phyloP scores from a whole-genome alignment of 1,140 invertebrate species.

The Subanguina moxae region DNA sequence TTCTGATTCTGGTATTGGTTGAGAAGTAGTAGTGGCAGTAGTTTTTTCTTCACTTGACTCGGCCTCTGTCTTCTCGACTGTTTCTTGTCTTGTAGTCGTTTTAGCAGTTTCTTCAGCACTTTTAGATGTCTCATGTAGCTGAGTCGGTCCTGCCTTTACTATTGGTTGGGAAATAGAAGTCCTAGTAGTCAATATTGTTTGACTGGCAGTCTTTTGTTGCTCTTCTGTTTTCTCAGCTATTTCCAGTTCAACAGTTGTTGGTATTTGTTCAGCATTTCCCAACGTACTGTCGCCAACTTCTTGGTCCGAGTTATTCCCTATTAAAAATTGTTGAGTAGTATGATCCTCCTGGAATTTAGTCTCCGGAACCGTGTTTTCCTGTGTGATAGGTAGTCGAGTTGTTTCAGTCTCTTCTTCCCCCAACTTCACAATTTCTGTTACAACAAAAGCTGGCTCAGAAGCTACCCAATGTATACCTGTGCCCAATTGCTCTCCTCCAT shows the following conservation, averaged over 20 bases:
- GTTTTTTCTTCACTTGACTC: conserved; percentile 4
- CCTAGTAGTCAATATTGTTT: background rate
- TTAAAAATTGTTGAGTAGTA: too few relatives aligned
- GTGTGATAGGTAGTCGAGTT: background rate
- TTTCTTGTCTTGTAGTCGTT: too few relatives aligned
- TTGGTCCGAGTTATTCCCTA: too few relatives aligned
- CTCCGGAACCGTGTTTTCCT: background rate
- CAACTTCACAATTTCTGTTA: background rate
- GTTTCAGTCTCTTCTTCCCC: conserved; percentile 1
- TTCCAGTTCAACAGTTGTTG: conserved; percentile 4
- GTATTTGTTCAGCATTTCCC: background rate
- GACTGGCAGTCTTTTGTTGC: background rate
- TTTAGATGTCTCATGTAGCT: too few relatives aligned
- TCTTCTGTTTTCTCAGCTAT: conserved; percentile 16
- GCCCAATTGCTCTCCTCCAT: conserved; percentile 1
- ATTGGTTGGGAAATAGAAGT: conserved; percentile 6
- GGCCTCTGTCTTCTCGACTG: background rate
- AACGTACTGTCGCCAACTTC: too few relatives aligned
- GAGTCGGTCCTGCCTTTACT: background rate
- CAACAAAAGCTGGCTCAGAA: background rate
- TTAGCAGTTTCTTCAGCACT: too few relatives aligned
- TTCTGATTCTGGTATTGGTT: background rate
- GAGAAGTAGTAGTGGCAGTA: background rate
- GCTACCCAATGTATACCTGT: background rate
- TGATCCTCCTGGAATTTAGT: background rate